phyloP scores from a whole-genome alignment of 2,797 vertebrate genomes.

The Nyctalus aviator region DNA sequence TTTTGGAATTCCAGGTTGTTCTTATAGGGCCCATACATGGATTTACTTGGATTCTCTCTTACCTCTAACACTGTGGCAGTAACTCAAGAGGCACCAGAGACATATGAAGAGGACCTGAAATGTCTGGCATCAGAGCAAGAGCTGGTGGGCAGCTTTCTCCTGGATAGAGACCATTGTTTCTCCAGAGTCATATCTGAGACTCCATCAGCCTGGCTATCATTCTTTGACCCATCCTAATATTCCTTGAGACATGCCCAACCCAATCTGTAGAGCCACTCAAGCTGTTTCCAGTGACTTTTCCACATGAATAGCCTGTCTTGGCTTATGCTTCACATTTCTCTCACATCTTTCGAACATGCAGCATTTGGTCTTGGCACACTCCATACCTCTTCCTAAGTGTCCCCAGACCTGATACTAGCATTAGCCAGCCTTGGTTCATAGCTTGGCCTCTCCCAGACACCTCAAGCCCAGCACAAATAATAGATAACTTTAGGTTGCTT shows the following conservation, averaged over 20 bases:
- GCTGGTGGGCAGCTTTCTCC: background rate
- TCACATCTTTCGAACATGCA: background rate
- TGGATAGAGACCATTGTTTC: background rate
- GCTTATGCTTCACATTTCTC: background rate
- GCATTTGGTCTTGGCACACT: background rate
- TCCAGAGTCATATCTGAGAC: background rate
- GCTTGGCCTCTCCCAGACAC: background rate
- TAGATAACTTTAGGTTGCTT: background rate
- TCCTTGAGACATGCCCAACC: background rate
- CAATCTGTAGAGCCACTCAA: background rate
- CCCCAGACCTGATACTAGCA: background rate
- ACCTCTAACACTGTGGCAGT: background rate
- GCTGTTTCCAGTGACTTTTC: background rate
- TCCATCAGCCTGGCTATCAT: background rate
- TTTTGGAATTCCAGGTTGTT: background rate
- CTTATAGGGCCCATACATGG: background rate
- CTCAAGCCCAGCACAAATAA: background rate
- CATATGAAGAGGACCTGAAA: background rate
- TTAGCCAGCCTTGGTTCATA: background rate
- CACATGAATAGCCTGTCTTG: background rate
- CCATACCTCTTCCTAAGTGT: background rate
- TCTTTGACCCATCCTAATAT: background rate
- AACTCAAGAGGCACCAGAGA: background rate
- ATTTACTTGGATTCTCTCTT: background rate
- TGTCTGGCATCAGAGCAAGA: background rate